A percentile compares a stretch with the other conserved stretches of the same genome.
These are phyloP conservation scores for Ostrea edulis DNA, from an alignment of 1,140 invertebrate species.

Conservation along the genomic window DNA sequence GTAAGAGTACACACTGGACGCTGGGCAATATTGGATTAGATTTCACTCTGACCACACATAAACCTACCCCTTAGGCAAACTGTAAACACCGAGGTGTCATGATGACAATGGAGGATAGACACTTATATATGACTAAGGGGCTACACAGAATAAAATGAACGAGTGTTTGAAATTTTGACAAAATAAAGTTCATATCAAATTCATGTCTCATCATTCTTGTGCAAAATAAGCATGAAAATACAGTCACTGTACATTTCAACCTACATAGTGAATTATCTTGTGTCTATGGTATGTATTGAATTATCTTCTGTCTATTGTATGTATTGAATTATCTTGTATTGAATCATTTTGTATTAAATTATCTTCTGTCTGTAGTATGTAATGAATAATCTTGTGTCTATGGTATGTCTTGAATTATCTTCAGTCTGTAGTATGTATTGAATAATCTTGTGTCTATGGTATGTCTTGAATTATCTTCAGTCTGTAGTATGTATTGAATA, in stretches of 20 bases:
- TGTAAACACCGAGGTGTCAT: conserved; percentile 15
- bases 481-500: too few relatives aligned
- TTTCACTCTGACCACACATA: neutral
- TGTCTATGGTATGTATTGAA: too few relatives aligned
- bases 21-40: conserved; percentile 21
- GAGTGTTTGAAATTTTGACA: neutral
- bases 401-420: too few relatives aligned
- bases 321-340: too few relatives aligned
- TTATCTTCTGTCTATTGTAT: too few relatives aligned
- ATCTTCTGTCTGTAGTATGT: too few relatives aligned
- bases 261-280: neutral
- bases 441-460: too few relatives aligned
- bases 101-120: neutral
- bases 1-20: neutral
- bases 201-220: neutral
- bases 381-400: too few relatives aligned
- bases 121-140: neutral
- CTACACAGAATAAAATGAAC: neutral
- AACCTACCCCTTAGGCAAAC: neutral
- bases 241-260: neutral
- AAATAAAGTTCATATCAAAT: neutral
- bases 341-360: too few relatives aligned
- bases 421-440: too few relatives aligned
- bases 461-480: too few relatives aligned
- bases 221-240: neutral